phyloP scores from a whole-genome alignment of 2,888 invertebrate genomes.

The Sinelater perroti region DNA sequence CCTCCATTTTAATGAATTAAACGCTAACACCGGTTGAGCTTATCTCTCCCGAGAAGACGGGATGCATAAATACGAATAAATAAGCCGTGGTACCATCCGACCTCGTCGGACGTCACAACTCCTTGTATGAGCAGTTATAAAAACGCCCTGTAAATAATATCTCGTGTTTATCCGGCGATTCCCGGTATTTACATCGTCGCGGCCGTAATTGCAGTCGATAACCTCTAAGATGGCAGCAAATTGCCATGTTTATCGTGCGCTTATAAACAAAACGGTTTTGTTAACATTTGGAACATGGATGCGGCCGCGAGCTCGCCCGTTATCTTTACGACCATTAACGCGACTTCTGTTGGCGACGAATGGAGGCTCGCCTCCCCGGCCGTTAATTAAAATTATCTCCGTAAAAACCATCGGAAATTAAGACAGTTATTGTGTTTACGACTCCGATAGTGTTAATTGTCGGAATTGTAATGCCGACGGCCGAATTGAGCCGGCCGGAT shows the following conservation, averaged over 20 bases:
- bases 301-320: slow-evolving; percentile 7
- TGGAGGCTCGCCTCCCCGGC: slow-evolving; percentile 26
- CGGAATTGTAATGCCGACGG: slow-evolving; percentile 24
- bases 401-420: slow-evolving; percentile 32
- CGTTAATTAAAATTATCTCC: slow-evolving; percentile 39
- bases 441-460: slow-evolving; percentile 27
- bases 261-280: slow-evolving; percentile 40
- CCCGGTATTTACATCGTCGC: slow-evolving; percentile 10
- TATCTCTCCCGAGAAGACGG: too few relatives aligned
- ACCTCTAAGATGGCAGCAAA: slow-evolving; percentile 18
- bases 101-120: too few relatives aligned
- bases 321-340: slow-evolving; percentile 35
- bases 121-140: too few relatives aligned
- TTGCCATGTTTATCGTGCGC: slow-evolving; percentile 11
- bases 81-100: too few relatives aligned
- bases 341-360: slow-evolving; percentile 34
- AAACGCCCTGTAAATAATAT: too few relatives aligned
- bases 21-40: too few relatives aligned
- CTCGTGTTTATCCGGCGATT: not conserved
- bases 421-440: slow-evolving; percentile 36
- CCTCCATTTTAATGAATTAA: too few relatives aligned
- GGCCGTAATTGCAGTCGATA: slow-evolving; percentile 18
- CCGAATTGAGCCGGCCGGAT: slow-evolving; percentile 6
- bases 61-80: too few relatives aligned
- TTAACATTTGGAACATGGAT: slow-evolving; percentile 29